Base-by-base conservation (phyloP, 1,140 invertebrate genomes). In the Pissodes strobi region DNA sequence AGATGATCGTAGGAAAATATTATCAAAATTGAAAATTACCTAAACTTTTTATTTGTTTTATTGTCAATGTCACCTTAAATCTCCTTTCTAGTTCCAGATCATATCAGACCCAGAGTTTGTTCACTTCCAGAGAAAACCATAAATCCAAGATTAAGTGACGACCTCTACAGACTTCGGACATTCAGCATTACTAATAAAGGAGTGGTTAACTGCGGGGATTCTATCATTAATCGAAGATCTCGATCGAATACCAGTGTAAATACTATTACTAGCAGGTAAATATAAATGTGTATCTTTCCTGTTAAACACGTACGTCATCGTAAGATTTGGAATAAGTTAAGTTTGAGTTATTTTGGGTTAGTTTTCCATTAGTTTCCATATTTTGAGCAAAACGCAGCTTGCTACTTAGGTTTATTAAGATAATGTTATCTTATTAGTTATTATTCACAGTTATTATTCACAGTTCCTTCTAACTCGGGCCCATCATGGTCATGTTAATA, bases 101-200 rank as follows among this genome's bases (percentile, higher is more conserved):
- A 92, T 72, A 86, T 91, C 51, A 78, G 91, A 23, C 90, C 91
- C 0, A 82, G 92, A 3, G 91, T 93, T 0, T 91, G 91, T 76
- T 92, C 90, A 46, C 78, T 93, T 34, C 90, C 91, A 0, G 90
- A 93, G 78, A 90, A 91, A 75, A 83, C 87, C 0, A 91, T 91
- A 81, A 93, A 92, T 79, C 90, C 90, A 8, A 81, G 91, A 12
- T 82, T 86, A 12, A 88, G 88, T 9, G 89, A 92, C 69, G 91
- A 93, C 77, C 84, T 94, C 34, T 94, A 95, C 79, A 82, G 93
- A 38, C 85, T 95, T 27, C 79, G 93, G 0, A 94, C 91, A 43
- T 96, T 95, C 82, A 91, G 88, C 72, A 94, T 94, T 68, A 92
- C 91, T 12, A 90, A 89, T 68, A 93, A 93, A 76, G 89, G 89